Evolutionary conservation across 2,888 invertebrate species (phyloP).

Genomic region (Aproaerema taeniolella): DNA sequence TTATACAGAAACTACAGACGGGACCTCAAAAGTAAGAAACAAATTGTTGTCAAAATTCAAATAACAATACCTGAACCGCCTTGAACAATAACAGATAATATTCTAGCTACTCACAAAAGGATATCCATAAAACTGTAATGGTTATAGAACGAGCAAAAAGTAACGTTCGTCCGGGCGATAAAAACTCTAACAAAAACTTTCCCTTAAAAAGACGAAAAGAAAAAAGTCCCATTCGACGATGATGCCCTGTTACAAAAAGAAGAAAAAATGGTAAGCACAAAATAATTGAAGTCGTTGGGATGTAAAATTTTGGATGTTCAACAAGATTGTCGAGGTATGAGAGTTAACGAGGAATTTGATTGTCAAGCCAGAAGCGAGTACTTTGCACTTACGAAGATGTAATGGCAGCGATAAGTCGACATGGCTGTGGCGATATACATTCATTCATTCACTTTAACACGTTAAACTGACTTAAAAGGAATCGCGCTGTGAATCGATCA

Average conservation of each 20-base stretch:
- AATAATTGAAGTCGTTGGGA: conserved; percentile 17
- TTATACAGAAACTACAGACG: conserved; percentile 5
- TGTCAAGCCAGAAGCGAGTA: too few species aligned
- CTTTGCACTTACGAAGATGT: background rate
- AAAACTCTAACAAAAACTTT: conserved; percentile 34
- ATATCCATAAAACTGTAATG: conserved; percentile 34
- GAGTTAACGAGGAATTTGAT: too few species aligned
- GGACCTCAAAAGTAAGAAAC: conserved; percentile 22
- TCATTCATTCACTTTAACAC: too few species aligned
- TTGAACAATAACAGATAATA: conserved; percentile 29
- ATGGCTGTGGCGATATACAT: background rate
- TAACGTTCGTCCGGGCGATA: conserved; percentile 25
- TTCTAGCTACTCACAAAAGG: conserved; percentile 32
- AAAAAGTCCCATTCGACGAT: conserved; percentile 23
- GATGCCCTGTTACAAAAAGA: conserved; percentile 30
- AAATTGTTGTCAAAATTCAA: conserved; percentile 21
- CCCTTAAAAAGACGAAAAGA: conserved; percentile 25
- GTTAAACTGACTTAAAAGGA: too few species aligned
- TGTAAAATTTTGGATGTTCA: background rate
- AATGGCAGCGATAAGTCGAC: background rate
- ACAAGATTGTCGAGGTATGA: too few species aligned
- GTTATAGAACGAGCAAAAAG: conserved; percentile 31
- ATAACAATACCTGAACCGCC: conserved; percentile 25
- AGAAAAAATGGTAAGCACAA: conserved; percentile 29
- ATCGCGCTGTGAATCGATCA: too few species aligned